Base-by-base conservation (phyloP, 2,113 vertebrate species). In the Etheostoma cragini region DNA sequence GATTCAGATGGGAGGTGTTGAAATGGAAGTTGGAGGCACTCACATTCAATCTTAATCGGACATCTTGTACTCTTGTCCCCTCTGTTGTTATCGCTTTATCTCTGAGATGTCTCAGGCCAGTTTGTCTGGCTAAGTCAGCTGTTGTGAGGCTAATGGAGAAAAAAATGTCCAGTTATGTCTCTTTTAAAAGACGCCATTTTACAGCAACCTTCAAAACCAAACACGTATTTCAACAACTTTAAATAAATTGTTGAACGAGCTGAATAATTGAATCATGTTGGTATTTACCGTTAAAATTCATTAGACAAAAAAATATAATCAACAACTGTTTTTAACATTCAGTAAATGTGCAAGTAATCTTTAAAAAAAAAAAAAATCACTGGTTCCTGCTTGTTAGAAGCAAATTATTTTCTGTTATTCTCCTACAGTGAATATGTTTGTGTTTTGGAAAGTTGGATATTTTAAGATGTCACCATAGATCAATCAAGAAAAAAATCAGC, bases 111-210 rank as follows among this genome's bases (percentile, higher is more conserved):
- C 84, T 90, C 61, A 13, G 46, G 63, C 76, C 83, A 78, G 76
- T 69, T 81, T 74, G 74, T 91, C 84, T 84, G 87, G 84, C 71
- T 86, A 56, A 42, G 77, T 89, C 81, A 75, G 89, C 80, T 78
- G 76, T 57, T 69, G 53, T 75, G 64, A 81, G 56, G 53, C 80
- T 46, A 54, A 22, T 3, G 17, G 67, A 84, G 83, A 82, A 69
- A 84, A 61, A 85, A 83, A 82, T 47, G 1, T 84, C 74, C 71
- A 19, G 30, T 75, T 67, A 38, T 67, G 16, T 61, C 58, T 52
- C 70, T 21, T 82, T 85, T 54, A 76, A 52, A 76, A 71, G 21
- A 46, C 30, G 62, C 30, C 17, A 42, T 78, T 80, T 80, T 66
- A 73, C 30, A 38, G 26, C 49, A 60, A 22, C 4, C 7, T 65